Evolutionary conservation across 2,797 vertebrate genomes (phyloP), one percentile per base, ranked within the genome.

Genomic region (Borostomias antarcticus): DNA sequence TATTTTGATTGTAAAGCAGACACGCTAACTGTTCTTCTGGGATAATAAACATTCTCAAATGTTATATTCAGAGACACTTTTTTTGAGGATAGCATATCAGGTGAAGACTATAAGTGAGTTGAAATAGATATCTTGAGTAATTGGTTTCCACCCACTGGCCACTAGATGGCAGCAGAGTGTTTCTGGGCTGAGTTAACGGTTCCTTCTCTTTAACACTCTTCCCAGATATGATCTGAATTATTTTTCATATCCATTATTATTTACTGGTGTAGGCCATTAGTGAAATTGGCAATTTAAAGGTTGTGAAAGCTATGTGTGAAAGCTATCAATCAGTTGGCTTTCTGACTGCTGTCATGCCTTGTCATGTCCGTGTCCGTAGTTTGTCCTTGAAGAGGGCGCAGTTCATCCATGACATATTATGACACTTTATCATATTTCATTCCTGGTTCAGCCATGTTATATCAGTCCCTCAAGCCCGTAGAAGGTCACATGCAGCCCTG

Each of bases 1-100:
- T 56, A 56, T 56, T 56, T 56, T 56, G 52, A 56, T 11, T 56
- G 52, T 32, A 45, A 25, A 15, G 52, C 52, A 29, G 28, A 29
- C 25, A 54, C 17, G 13, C 52, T 15, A 54, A 30, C 11, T 52
- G 50, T 52, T 13, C 23, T 21, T 11, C 25, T 25, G 50, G 23
- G 50, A 52, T 56, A 30, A 15, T 56, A 30, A 56, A 56, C 23
- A 56, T 56, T 29, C 15, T 56, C 26, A 56, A 25, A 30, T 56
- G 0, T 56, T 30, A n/a, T 56, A 30, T 30, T 52, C n/a, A n/a
- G 50, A 10, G 25, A 52, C 9, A 11, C 11, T 8, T 52, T 13
- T 52, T 52, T 52, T 52, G 37, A 40, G 11, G 15, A 15, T 43
- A 5, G 15, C 13, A 17, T 3, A 2, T 3, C 5, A 17, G 40